Conservation (phyloP, 2,797 vertebrate species). For the Myiotriccus ornatus region DNA sequence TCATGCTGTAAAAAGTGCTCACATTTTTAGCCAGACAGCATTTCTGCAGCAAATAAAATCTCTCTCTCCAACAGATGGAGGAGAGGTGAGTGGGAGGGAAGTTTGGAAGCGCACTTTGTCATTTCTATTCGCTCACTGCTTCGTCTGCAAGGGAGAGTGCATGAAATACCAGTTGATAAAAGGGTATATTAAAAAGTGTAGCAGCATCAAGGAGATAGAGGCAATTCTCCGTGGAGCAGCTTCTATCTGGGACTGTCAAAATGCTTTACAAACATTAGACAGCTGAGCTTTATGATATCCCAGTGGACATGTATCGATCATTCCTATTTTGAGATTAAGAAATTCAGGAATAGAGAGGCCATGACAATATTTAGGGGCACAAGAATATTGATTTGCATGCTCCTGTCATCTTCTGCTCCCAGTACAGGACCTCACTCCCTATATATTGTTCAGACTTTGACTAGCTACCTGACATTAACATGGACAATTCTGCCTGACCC, state of each 20-base stretch:
- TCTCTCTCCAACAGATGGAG: slow-evolving; percentile 50
- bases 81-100: slow-evolving; percentile 58
- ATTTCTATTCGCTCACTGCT: slow-evolving; percentile 21
- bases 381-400: not conserved
- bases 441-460: not conserved
- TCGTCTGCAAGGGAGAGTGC: slow-evolving; percentile 1
- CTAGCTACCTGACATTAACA: not conserved
- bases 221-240: not conserved
- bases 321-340: not conserved
- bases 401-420: not conserved
- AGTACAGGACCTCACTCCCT: not conserved
- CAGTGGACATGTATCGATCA: not conserved
- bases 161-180: not conserved
- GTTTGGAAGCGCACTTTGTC: slow-evolving; percentile 46
- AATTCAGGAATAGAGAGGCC: not conserved
- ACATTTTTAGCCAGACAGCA: slow-evolving; percentile 65
- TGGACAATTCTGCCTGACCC: not conserved
- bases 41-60: slow-evolving; percentile 58
- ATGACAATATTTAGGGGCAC: not conserved
- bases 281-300: not conserved
- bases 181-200: not conserved
- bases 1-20: slow-evolving; percentile 45
- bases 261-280: not conserved
- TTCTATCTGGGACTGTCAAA: not conserved
- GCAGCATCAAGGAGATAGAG: not conserved